Evolutionary conservation across 2,113 vertebrate genomes (phyloP).

Genomic region (Tragelaphus buxtoni): DNA sequence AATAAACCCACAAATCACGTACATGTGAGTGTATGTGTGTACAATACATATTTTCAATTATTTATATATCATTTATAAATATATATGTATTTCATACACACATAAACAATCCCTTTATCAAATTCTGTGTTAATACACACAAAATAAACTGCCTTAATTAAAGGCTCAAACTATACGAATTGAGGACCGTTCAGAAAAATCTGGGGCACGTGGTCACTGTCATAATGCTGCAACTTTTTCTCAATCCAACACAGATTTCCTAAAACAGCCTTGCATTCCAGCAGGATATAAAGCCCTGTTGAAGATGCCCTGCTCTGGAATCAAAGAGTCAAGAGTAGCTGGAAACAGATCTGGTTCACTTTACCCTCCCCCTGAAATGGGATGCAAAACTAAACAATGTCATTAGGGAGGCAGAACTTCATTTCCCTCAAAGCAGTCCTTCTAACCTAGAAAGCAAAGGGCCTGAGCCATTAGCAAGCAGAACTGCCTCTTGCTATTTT

Average conservation of each 20-base stretch:
- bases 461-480: background rate
- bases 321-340: background rate
- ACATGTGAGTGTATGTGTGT: background rate
- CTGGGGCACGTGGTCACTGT: background rate
- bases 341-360: background rate
- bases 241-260: background rate
- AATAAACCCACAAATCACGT: slow-evolving; percentile 5
- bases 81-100: background rate
- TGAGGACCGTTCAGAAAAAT: background rate
- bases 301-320: background rate
- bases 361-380: slow-evolving; percentile 18
- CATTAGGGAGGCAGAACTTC: slow-evolving; percentile 22
- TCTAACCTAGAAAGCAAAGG: slow-evolving; percentile 59
- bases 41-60: background rate
- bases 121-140: background rate
- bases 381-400: slow-evolving; percentile 32
- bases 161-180: background rate
- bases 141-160: background rate
- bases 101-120: background rate
- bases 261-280: slow-evolving; percentile 18
- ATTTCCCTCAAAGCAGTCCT: background rate
- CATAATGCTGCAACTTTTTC: background rate
- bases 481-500: slow-evolving; percentile 39
- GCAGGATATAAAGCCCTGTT: background rate
- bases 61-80: background rate